phyloP scores from a whole-genome alignment of 2,113 vertebrate genomes.

The Passerina amoena region DNA sequence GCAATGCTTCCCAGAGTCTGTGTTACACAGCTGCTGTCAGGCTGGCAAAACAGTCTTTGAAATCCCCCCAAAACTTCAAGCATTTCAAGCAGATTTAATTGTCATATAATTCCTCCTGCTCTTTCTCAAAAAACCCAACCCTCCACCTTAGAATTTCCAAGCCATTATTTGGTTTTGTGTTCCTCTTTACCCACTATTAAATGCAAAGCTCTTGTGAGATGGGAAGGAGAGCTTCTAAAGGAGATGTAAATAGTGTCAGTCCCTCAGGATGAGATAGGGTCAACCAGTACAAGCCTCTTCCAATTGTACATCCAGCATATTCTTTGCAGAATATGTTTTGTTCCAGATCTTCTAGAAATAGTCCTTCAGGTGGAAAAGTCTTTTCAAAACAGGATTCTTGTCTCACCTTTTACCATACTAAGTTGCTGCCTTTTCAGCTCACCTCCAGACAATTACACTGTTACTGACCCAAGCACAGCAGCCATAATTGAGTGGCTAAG shows the following conservation, averaged over 20 bases:
- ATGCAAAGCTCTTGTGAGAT: background rate
- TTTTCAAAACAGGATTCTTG: background rate
- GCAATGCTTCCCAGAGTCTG: background rate
- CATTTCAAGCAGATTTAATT: background rate
- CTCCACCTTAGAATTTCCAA: background rate
- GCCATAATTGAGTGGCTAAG: background rate
- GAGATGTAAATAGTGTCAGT: background rate
- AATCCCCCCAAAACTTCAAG: background rate
- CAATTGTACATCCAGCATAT: background rate
- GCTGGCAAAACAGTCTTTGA: background rate
- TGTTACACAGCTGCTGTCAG: background rate
- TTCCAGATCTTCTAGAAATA: background rate
- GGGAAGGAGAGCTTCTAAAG: background rate
- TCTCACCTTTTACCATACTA: background rate
- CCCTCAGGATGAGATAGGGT: background rate
- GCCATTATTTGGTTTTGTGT: background rate
- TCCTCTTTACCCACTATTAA: background rate
- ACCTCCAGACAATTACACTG: accelerated
- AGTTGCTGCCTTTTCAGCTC: background rate
- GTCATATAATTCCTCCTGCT: accelerated
- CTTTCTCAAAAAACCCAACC: background rate
- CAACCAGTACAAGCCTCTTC: background rate
- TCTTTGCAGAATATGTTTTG: background rate
- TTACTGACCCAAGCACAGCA: background rate
- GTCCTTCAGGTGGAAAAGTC: background rate